A percentile compares a stretch with the other conserved stretches of the same genome.
Evolutionary conservation across 2,797 vertebrate species (phyloP).

Genomic region (Argyrosomus regius): DNA sequence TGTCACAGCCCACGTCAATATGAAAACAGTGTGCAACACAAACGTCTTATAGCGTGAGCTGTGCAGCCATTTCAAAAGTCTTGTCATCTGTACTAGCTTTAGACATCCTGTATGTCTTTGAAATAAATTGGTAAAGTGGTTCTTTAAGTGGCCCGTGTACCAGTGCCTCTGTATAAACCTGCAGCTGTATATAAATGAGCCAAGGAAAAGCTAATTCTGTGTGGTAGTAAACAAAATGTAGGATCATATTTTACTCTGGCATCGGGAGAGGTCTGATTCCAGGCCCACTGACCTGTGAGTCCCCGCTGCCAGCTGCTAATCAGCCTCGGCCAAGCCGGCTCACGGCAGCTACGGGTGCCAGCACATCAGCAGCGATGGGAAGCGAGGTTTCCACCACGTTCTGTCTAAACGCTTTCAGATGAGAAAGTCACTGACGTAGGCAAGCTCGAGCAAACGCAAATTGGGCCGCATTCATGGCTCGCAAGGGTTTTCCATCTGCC

Average conservation of each 20-base stretch:
- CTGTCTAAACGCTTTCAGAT: constrained; percentile 63
- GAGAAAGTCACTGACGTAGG: constrained; percentile 43
- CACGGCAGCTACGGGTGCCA: constrained; percentile 23
- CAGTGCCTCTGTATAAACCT: constrained; percentile 1
- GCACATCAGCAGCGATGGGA: constrained; percentile 31
- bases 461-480: constrained; percentile 26
- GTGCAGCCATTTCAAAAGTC: no score
- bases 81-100: no score
- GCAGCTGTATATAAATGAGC: constrained; percentile 19
- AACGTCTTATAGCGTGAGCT: no score
- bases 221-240: constrained; percentile 42
- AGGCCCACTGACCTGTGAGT: constrained; percentile 40
- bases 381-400: constrained; percentile 48
- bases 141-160: neutral
- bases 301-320: constrained; percentile 41
- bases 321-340: constrained; percentile 19
- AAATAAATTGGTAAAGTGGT: neutral
- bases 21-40: no score
- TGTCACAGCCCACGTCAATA: no score
- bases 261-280: constrained; percentile 35
- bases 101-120: neutral
- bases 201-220: neutral
- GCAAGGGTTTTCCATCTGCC: constrained; percentile 53
- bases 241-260: constrained; percentile 29
- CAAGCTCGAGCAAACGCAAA: constrained; percentile 18